These are phyloP conservation scores for Chaetophractus vellerosus DNA, from an alignment of 2,797 vertebrate species.

Conservation along the genomic window DNA sequence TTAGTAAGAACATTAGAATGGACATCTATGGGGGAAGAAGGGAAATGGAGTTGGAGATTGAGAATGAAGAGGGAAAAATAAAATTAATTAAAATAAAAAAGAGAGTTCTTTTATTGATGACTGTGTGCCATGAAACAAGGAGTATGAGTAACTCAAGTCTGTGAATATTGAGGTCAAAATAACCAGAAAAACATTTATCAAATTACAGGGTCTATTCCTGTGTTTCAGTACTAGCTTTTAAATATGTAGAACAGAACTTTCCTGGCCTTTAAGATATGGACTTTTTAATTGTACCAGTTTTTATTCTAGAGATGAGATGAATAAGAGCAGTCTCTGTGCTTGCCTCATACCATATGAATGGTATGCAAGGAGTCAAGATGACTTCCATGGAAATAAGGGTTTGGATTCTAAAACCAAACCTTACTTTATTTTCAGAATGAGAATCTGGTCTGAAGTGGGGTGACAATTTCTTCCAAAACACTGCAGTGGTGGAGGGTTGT, in stretches of 20 bases:
- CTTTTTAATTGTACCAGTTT: constrained; percentile 19
- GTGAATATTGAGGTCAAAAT: constrained; percentile 55
- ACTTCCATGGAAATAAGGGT: constrained; percentile 42
- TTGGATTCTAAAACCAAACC: constrained; percentile 41
- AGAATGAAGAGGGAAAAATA: constrained; percentile 41
- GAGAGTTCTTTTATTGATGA: neutral
- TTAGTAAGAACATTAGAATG: constrained; percentile 36
- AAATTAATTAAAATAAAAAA: constrained; percentile 59
- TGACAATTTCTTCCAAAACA: constrained; percentile 28
- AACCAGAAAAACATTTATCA: constrained; percentile 57
- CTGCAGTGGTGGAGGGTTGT: neutral
- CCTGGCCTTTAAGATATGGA: constrained; percentile 10
- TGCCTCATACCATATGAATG: neutral
- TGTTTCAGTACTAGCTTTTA: constrained; percentile 29
- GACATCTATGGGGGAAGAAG: neutral
- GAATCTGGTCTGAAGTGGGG: constrained; percentile 27
- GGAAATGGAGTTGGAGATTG: constrained; percentile 31
- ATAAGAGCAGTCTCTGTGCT: constrained; percentile 8
- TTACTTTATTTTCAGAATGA: constrained; percentile 49
- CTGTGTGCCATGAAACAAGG: constrained; percentile 17
- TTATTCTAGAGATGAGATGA: constrained; percentile 51
- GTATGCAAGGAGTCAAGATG: constrained; percentile 9
- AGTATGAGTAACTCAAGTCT: constrained; percentile 53
- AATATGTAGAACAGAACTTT: neutral
- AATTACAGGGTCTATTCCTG: neutral